phyloP scores from a whole-genome alignment of 2,113 vertebrate species.

The Poeciliopsis retropinna region DNA sequence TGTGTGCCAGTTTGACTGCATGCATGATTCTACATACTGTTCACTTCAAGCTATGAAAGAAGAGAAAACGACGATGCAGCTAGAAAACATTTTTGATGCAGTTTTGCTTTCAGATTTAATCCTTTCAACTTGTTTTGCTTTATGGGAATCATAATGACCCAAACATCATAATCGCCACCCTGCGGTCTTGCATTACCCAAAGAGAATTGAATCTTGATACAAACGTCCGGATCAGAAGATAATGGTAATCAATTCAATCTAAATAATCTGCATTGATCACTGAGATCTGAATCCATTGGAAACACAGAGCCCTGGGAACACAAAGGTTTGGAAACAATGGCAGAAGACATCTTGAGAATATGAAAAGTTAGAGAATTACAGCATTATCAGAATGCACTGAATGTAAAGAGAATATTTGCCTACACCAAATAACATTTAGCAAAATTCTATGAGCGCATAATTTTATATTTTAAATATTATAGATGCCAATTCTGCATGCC shows the following conservation, averaged over 20 bases:
- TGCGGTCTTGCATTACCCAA: not conserved
- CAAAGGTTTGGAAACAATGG: not conserved
- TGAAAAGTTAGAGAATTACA: not conserved
- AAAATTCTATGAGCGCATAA: too few relatives aligned
- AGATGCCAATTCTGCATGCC: too few relatives aligned
- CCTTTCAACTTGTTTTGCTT: not conserved
- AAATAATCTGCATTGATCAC: not conserved
- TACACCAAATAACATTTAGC: not conserved
- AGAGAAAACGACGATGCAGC: not conserved
- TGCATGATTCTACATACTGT: not conserved
- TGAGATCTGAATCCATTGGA: not conserved
- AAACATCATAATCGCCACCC: too few relatives aligned
- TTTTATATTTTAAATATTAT: too few relatives aligned
- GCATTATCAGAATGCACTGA: not conserved
- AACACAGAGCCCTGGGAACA: not conserved
- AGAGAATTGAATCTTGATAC: not conserved
- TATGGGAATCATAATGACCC: not conserved
- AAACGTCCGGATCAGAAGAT: not conserved
- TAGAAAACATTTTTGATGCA: not conserved
- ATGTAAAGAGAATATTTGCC: not conserved
- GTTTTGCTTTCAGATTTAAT: not conserved
- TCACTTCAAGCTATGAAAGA: not conserved
- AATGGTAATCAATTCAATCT: not conserved
- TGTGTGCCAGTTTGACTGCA: constrained; percentile 3
- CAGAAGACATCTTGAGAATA: not conserved